A percentile compares a stretch with the other conserved stretches of the same genome.
Evolutionary conservation across 2,888 invertebrate genomes (phyloP).

Genomic region (Phytoseiulus persimilis): DNA sequence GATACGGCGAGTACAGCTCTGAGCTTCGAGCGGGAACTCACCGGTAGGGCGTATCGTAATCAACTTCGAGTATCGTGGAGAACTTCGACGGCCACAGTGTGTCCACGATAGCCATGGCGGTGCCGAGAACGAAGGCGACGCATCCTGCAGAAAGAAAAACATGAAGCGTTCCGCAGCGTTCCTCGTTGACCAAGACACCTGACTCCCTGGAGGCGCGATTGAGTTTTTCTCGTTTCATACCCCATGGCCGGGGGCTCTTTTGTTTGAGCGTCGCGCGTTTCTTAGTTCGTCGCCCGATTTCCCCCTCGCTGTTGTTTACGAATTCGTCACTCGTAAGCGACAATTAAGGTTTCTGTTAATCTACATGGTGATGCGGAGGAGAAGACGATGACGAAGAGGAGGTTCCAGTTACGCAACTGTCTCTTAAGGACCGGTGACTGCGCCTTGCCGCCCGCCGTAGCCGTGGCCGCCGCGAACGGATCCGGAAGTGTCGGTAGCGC

Average conservation of each 20-base stretch:
- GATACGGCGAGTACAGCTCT: background rate
- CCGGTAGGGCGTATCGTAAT: slow-evolving; percentile 79
- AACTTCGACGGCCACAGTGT: slow-evolving; percentile 80
- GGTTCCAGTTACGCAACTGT: background rate
- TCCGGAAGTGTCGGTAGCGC: slow-evolving; percentile 5
- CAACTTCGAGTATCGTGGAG: slow-evolving; percentile 79
- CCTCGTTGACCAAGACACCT: background rate
- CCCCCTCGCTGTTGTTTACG: background rate
- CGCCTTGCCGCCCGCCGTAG: background rate
- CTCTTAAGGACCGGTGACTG: background rate
- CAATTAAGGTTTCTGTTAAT: background rate
- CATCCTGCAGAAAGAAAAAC: slow-evolving; percentile 57
- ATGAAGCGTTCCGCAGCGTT: background rate
- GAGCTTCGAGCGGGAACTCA: slow-evolving; percentile 28
- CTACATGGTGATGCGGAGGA: background rate
- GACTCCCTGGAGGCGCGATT: background rate
- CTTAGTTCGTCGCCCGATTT: background rate
- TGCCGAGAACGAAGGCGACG: slow-evolving; percentile 67
- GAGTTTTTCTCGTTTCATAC: background rate
- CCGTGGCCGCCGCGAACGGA: background rate
- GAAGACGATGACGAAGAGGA: background rate
- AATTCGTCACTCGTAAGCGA: background rate
- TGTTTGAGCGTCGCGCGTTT: background rate
- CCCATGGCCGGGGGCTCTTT: background rate
- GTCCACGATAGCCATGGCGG: slow-evolving; percentile 71